Percentiles rank a stretch among this genome's conserved stretches.
These are phyloP conservation scores for Mirounga angustirostris DNA, from an alignment of 2,113 vertebrate genomes.

Conservation along the genomic window DNA sequence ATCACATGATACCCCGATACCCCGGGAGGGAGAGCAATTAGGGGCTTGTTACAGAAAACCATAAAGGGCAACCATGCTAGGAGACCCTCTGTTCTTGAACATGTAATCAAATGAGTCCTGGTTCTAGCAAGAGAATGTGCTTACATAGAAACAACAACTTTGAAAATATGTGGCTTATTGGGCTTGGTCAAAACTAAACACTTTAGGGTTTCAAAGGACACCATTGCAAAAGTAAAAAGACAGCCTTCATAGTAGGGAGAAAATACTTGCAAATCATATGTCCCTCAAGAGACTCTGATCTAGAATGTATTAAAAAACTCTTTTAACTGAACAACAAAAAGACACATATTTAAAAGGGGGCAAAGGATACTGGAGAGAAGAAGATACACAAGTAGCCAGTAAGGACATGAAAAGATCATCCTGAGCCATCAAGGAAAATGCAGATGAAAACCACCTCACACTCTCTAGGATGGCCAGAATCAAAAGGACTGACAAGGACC, in stretches of 20 bases:
- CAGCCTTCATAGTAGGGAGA: neutral
- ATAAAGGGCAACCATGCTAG: neutral
- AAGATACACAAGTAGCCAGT: neutral
- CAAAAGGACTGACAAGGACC: neutral
- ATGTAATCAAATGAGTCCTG: neutral
- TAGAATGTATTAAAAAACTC: neutral
- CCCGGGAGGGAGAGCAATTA: no score
- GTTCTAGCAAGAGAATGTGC: neutral
- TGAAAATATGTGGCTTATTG: neutral
- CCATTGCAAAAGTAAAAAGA: neutral
- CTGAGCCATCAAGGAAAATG: fast-evolving
- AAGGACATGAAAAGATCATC: neutral
- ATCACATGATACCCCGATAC: fast-evolving
- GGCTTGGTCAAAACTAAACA: neutral
- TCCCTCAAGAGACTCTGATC: neutral
- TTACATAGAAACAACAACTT: neutral
- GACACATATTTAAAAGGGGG: neutral
- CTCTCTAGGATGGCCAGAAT: neutral
- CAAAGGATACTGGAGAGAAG: neutral
- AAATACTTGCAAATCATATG: neutral
- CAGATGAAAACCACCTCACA: neutral
- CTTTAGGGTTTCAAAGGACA: neutral
- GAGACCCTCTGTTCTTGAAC: neutral
- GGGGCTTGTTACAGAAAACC: neutral
- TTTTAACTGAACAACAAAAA: neutral